Base-by-base conservation (phyloP, 2,797 vertebrate species). In the Harpagifer antarcticus region DNA sequence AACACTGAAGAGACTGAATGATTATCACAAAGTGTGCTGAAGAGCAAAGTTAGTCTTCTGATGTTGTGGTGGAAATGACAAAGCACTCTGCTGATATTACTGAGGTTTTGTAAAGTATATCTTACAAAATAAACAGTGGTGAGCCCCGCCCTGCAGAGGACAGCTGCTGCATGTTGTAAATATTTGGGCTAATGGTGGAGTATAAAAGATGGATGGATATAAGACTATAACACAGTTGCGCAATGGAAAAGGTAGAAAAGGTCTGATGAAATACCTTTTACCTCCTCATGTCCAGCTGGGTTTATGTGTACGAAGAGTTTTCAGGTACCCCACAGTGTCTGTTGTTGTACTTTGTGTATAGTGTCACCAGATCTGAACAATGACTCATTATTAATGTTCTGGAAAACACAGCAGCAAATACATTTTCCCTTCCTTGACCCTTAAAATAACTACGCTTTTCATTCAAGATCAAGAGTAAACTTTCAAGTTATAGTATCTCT, bases 391-490 rank as follows among this genome's bases (percentile, higher is more conserved):
- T 65, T 14, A 17, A 63, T 19, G 31, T 40, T 53, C 33, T 47
- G 59, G 43, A 60, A 49, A 23, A 48, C 54, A 9, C 27, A 27
- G 27, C 27, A 27, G 23, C 20, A 68, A 49, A 37, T n/a, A 44
- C 10, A 68, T 67, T 73, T 67, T 57, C 13, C 40, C 9, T 68
- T 37, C 31, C 16, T 23, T 63, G n/a, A 68, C 60, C 71, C 47
- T 17, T 69, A 20, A n/a, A 37, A 73, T 50, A 45, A n/a, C 56
- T 14, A 19, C 1, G 45, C 17, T 54, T 67, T 69, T 64, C 9
- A 71, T 80, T 58, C 12, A 59, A 62, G 76, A 67, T 83, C 43
- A 78, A 65, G 40, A 62, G 6, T 9, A 37, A 9, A 52, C 61
- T 19, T 68, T 68, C 48, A 12, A 13, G 20, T 55, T 58, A 49